Evolutionary conservation across 2,888 invertebrate genomes (phyloP).

Genomic region (Lithophane socia): DNA sequence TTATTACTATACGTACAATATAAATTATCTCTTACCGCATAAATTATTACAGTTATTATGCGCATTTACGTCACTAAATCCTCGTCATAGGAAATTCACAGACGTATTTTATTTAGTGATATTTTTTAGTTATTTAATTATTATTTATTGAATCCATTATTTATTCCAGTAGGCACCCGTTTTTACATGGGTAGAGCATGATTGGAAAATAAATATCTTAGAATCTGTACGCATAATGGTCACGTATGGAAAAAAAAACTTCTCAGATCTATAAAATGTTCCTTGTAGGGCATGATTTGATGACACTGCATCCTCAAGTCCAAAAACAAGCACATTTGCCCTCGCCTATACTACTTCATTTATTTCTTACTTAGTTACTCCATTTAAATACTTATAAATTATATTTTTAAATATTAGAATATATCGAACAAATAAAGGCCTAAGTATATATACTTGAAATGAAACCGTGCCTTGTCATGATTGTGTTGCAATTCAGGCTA

Average conservation of each 20-base stretch:
- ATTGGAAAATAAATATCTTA: background rate
- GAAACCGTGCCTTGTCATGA: too few relatives aligned
- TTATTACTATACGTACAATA: background rate
- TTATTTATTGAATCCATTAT: background rate
- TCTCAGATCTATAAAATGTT: background rate
- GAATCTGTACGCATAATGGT: background rate
- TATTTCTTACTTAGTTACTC: too few relatives aligned
- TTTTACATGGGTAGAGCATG: background rate
- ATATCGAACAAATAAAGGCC: too few relatives aligned
- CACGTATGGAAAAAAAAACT: background rate
- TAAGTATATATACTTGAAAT: too few relatives aligned
- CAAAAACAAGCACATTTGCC: background rate
- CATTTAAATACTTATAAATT: too few relatives aligned
- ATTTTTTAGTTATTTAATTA: background rate
- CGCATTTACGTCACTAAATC: background rate
- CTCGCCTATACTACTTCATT: background rate
- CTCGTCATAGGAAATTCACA: constrained; percentile 1
- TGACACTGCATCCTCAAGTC: background rate
- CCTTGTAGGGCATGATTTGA: background rate
- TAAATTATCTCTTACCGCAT: background rate
- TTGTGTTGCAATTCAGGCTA: too few relatives aligned
- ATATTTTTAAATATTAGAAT: too few relatives aligned
- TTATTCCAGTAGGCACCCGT: background rate
- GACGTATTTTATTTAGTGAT: background rate
- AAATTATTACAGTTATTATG: background rate